Evolutionary conservation across 1,140 invertebrate genomes (phyloP), one percentile per base, ranked within the genome.

Genomic region (Leptoteleia sp.): DNA sequence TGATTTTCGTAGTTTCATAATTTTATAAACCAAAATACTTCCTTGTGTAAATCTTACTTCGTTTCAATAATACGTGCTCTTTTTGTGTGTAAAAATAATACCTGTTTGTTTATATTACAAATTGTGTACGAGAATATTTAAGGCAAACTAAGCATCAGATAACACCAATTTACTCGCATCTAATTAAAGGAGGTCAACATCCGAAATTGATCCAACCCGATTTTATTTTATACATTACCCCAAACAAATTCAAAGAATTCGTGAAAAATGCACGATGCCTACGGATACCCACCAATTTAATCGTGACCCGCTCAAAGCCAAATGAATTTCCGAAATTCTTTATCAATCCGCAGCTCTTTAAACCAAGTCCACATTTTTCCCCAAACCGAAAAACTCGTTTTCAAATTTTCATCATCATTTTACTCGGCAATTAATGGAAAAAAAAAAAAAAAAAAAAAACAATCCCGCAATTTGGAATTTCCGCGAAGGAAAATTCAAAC

Each of bases 101-200:
- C n/a, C n/a, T n/a, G n/a, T n/a, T n/a, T n/a, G n/a, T n/a, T n/a
- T 29, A 29, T 8, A 7, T 1, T 7, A 7, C 4, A 29, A 29
- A 11, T 13, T 6, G n/a, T 12, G 1, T 5, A 35, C 11, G 11
- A 11, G 12, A 12, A 35, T 35, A 3, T 6, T 12, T 35, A 31
- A 47, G 31, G 16, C 9, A 4, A 15, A 47, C 25, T 3, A 31
- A 29, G 13, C 17, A 31, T 13, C 19, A 29, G 17, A 15, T 7
- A 5, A 52, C 1, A 54, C 38, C 50, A 35, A 54, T 54, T 9
- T 19, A 54, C 35, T 19, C 50, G 27, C 17, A 38, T 38, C 35
- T 38, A 54, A 54, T 54, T 54, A 38, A 38, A 37, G 33, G 29
- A 54, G 50, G 50, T 54, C 50, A 54, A 38, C 31, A 35, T 52